phyloP scores from a whole-genome alignment of 2,113 vertebrate species.

The Polypterus senegalus region DNA sequence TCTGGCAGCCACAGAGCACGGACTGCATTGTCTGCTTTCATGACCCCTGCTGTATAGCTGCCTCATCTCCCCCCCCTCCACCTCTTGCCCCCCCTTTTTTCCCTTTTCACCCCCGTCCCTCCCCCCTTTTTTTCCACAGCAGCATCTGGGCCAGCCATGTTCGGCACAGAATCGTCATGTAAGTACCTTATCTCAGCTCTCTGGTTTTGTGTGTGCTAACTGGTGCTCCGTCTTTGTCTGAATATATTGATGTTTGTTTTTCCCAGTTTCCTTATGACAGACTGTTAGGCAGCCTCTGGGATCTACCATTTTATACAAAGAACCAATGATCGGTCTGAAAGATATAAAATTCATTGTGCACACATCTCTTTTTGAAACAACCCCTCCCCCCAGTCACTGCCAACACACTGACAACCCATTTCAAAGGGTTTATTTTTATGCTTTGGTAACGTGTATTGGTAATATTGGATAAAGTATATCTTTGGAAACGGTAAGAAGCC shows the following conservation, averaged over 20 bases:
- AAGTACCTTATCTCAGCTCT: constrained; percentile 57
- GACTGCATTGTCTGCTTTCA: constrained; percentile 83
- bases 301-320: constrained; percentile 43
- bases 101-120: constrained; percentile 33
- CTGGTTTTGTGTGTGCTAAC: background rate
- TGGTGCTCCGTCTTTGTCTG: background rate
- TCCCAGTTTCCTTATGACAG: constrained; percentile 36
- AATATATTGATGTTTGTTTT: constrained; percentile 27
- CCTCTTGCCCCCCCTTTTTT: constrained; percentile 21
- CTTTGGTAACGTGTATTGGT: too few relatives aligned
- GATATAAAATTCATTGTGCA: constrained; percentile 19
- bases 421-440: too few relatives aligned
- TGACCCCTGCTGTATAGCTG: constrained; percentile 82
- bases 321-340: constrained; percentile 23
- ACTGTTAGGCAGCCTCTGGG: constrained; percentile 31
- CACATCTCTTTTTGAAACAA: too few relatives aligned
- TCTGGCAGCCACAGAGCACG: constrained; percentile 68
- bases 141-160: constrained; percentile 89
- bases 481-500: too few relatives aligned
- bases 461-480: too few relatives aligned
- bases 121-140: constrained; percentile 52
- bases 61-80: constrained; percentile 59
- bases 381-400: background rate
- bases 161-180: constrained; percentile 96
- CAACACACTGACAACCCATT: too few relatives aligned